Percentiles rank a stretch among this genome's conserved stretches.
Evolutionary conservation across 2,113 vertebrate genomes (phyloP).

Genomic region (Chelonoidis abingdonii): DNA sequence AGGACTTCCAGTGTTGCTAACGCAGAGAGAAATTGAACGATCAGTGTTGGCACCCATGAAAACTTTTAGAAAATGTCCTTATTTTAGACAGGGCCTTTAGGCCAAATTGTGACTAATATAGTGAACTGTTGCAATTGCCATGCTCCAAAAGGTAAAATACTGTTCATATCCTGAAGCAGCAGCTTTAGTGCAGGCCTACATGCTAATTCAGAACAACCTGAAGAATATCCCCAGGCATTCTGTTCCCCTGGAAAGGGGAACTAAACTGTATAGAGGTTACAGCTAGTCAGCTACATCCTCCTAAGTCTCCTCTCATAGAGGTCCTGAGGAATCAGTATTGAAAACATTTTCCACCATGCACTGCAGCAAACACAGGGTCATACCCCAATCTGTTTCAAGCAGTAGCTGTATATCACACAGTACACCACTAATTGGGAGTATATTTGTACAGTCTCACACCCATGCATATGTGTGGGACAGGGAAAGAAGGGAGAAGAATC

Average conservation of each 20-base stretch:
- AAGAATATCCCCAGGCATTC: not conserved
- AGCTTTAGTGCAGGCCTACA: not conserved
- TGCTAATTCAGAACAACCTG: not conserved
- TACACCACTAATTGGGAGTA: not conserved
- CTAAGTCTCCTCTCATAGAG: not conserved
- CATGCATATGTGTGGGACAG: too few species aligned
- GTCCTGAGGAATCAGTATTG: rapidly evolving
- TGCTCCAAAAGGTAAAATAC: not conserved
- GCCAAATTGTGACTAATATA: not conserved
- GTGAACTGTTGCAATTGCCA: not conserved
- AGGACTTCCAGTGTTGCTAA: not conserved
- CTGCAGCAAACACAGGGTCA: not conserved
- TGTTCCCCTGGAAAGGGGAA: not conserved
- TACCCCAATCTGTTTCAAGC: rapidly evolving
- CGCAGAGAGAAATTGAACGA: not conserved
- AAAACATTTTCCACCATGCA: rapidly evolving
- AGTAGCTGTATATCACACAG: not conserved
- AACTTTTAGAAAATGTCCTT: not conserved
- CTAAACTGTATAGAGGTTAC: not conserved
- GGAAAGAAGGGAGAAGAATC: not conserved
- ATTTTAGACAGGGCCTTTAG: not conserved
- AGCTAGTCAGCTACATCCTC: not conserved
- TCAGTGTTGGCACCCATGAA: not conserved
- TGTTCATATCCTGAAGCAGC: not conserved
- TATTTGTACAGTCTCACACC: not conserved